Evolutionary conservation across 35 echinoderm and acorn worm species (phyloP).

Genomic region (Amphiura filiformis): DNA sequence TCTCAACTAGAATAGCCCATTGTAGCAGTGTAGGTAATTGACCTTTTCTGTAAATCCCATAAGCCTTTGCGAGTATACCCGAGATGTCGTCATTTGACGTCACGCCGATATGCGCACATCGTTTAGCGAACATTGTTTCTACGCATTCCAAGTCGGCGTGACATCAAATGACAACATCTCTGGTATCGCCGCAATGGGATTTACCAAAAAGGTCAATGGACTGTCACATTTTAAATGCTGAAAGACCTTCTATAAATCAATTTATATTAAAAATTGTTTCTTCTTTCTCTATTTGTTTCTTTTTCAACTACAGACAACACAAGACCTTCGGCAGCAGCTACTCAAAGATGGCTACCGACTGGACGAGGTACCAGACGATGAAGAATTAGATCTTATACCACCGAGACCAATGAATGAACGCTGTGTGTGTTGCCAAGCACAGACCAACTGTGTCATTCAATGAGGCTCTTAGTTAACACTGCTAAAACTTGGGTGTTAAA

Average conservation of each 20-base stretch:
- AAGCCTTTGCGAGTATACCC: too few relatives aligned
- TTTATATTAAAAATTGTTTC: background rate
- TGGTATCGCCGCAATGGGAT: background rate
- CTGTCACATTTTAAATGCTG: too few relatives aligned
- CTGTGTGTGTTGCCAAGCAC: conserved; percentile 90
- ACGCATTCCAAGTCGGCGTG: too few relatives aligned
- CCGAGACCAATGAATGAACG: conserved; percentile 87
- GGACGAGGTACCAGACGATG: conserved; percentile 96
- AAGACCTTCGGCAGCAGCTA: conserved; percentile 93
- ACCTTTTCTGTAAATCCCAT: too few relatives aligned
- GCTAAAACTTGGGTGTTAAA: too few relatives aligned
- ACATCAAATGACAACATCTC: too few relatives aligned
- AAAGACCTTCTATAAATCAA: background rate
- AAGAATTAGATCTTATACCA: conserved; percentile 93
- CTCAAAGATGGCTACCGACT: conserved; percentile 97
- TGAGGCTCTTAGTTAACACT: conserved; percentile 19
- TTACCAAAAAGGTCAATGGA: too few relatives aligned
- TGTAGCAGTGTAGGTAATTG: background rate
- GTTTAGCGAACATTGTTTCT: too few relatives aligned
- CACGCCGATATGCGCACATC: too few relatives aligned
- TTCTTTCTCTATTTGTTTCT: background rate
- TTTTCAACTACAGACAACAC: conserved; percentile 66
- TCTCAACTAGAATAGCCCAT: too few relatives aligned
- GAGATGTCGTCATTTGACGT: too few relatives aligned
- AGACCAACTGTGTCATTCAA: conserved; percentile 84